Conservation (phyloP, 2,888 invertebrate genomes). For the Nomada goodeniana region DNA sequence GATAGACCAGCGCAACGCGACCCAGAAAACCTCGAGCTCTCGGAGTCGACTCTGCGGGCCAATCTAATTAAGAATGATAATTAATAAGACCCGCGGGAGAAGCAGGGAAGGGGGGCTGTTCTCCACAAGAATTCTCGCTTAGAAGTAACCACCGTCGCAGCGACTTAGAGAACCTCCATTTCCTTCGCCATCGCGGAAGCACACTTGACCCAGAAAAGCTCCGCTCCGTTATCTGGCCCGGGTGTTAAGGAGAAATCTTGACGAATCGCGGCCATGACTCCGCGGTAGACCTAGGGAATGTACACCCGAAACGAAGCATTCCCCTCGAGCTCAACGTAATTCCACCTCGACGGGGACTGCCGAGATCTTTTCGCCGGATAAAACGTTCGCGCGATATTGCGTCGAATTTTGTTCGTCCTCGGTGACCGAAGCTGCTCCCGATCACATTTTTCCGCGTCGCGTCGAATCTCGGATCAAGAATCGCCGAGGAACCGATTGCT, state of each 20-base stretch:
- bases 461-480: background rate
- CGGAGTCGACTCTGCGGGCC: background rate
- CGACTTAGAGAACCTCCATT: conserved; percentile 28
- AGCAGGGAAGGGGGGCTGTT: background rate
- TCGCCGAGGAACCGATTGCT: background rate
- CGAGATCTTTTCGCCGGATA: conserved; percentile 3
- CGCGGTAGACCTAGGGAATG: background rate
- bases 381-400: conserved; percentile 34
- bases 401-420: conserved; percentile 45
- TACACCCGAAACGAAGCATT: background rate
- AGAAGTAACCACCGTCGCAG: conserved; percentile 10
- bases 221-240: conserved; percentile 41
- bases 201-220: conserved; percentile 54
- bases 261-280: conserved; percentile 42
- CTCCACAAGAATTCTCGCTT: background rate
- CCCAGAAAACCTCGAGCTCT: background rate
- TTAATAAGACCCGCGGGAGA: conserved; percentile 29
- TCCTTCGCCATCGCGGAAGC: conserved; percentile 50
- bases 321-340: conserved; percentile 3
- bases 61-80: conserved; percentile 39
- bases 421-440: background rate
- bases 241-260: conserved; percentile 44
- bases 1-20: background rate
- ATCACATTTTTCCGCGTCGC: conserved; percentile 16
- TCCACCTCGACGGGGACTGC: conserved; percentile 14